Conservation (phyloP, 1,140 invertebrate species). For the Drosophila melanica region DNA sequence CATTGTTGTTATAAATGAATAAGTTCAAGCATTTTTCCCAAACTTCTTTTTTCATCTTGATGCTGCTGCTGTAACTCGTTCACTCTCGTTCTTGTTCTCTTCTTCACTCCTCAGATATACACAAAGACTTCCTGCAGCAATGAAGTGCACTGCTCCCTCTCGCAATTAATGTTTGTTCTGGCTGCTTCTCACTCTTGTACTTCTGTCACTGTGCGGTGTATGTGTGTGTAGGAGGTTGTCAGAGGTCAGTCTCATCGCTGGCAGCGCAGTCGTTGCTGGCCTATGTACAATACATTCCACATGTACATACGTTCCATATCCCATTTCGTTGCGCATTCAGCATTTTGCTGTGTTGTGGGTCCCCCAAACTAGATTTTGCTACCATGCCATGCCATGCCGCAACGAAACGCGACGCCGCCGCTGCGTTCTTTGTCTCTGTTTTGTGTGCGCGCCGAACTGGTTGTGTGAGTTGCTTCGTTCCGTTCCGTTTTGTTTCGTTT, state of each 20-base stretch:
- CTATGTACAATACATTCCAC: constrained; percentile 53
- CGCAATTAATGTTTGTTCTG: constrained; percentile 68
- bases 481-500: constrained; percentile 34
- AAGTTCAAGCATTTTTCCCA: constrained; percentile 18
- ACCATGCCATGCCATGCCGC: constrained; percentile 31
- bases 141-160: constrained; percentile 73
- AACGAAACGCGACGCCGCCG: constrained; percentile 9
- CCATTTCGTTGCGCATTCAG: constrained; percentile 62
- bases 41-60: constrained; percentile 28
- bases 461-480: constrained; percentile 69
- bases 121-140: constrained; percentile 51
- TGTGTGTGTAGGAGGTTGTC: constrained; percentile 77
- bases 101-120: constrained; percentile 25
- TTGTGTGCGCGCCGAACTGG: constrained; percentile 64
- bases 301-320: constrained; percentile 59
- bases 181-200: constrained; percentile 38
- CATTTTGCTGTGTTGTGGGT: constrained; percentile 57
- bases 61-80: constrained; percentile 8
- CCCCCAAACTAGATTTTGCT: constrained; percentile 75
- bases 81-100: constrained; percentile 13
- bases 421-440: constrained; percentile 65
- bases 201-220: constrained; percentile 21
- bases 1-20: constrained; percentile 34
- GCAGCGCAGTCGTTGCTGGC: constrained; percentile 61
- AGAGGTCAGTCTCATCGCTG: constrained; percentile 78